Conservation (phyloP, 2,113 vertebrate species). For the Edolisoma coerulescens region DNA sequence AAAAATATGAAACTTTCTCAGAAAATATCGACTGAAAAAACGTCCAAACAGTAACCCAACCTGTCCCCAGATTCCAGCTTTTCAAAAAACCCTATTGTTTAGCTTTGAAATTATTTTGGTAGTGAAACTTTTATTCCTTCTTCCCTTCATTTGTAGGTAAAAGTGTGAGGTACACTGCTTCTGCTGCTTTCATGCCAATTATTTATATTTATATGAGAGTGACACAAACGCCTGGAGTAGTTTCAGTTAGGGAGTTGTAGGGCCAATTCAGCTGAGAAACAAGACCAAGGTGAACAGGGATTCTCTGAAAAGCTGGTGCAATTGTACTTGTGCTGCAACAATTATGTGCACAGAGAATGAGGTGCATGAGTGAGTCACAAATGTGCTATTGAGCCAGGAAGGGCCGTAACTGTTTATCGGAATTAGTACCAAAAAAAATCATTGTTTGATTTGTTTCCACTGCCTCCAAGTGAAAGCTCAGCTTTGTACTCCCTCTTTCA, state of each 20-base stretch:
- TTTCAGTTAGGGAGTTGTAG: neutral
- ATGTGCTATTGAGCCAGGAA: neutral
- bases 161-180: neutral
- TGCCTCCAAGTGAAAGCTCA: neutral
- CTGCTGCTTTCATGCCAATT: neutral
- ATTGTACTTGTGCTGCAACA: neutral
- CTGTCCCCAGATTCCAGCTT: neutral
- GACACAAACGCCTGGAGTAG: neutral
- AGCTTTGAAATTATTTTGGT: neutral
- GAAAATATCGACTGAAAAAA: neutral
- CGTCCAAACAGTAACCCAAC: rapidly evolving
- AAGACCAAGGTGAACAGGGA: neutral
- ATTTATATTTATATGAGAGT: neutral
- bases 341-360: neutral
- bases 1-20: neutral
- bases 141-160: neutral
- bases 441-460: neutral
- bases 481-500: neutral
- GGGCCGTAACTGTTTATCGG: neutral
- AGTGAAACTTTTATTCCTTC: neutral
- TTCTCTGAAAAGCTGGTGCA: neutral
- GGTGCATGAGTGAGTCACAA: neutral
- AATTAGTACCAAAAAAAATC: neutral
- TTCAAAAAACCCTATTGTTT: neutral
- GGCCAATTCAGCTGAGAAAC: neutral